Percentiles rank a stretch among this genome's conserved stretches.
phyloP scores from a whole-genome alignment of 2,888 invertebrate genomes.

The Mesochorus sp. region DNA sequence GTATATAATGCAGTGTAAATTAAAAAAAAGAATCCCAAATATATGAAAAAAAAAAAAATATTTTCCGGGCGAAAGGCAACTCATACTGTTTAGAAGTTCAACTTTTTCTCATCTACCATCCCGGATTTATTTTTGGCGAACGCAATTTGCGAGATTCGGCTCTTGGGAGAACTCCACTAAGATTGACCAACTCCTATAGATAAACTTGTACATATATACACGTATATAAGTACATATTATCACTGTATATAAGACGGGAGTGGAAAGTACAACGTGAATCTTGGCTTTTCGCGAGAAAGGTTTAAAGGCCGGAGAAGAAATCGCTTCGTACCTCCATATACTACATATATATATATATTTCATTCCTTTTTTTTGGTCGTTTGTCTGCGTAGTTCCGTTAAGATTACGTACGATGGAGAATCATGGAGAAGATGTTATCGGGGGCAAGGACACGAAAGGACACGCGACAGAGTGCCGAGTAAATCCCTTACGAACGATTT shows the following conservation, averaged over 20 bases:
- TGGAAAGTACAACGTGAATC: slow-evolving; percentile 1
- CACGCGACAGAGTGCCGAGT: background rate
- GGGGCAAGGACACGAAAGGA: slow-evolving; percentile 53
- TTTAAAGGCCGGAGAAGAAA: slow-evolving; percentile 12
- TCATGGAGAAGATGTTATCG: slow-evolving; percentile 48
- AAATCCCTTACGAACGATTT: slow-evolving; percentile 50
- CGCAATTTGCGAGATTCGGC: slow-evolving; percentile 45
- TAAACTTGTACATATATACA: background rate
- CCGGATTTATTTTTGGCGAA: slow-evolving; percentile 43
- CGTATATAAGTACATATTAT: background rate
- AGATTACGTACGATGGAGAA: slow-evolving; percentile 25
- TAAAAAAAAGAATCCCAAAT: slow-evolving; percentile 75
- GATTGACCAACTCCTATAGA: slow-evolving; percentile 54
- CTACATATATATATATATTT: background rate
- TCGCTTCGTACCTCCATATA: background rate
- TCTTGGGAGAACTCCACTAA: slow-evolving; percentile 50
- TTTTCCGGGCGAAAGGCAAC: slow-evolving; percentile 76
- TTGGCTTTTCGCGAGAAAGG: background rate
- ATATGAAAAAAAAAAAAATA: slow-evolving; percentile 75
- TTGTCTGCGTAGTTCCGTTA: slow-evolving; percentile 1
- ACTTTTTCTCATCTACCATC: slow-evolving; percentile 40
- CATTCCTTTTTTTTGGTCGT: background rate
- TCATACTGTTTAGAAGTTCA: slow-evolving; percentile 21
- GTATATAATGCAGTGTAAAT: slow-evolving; percentile 77
- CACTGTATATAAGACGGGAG: too few species aligned